Percentiles rank a stretch among this genome's conserved stretches.
phyloP scores from a whole-genome alignment of 2,888 invertebrate species.

The Andricus curvator region DNA sequence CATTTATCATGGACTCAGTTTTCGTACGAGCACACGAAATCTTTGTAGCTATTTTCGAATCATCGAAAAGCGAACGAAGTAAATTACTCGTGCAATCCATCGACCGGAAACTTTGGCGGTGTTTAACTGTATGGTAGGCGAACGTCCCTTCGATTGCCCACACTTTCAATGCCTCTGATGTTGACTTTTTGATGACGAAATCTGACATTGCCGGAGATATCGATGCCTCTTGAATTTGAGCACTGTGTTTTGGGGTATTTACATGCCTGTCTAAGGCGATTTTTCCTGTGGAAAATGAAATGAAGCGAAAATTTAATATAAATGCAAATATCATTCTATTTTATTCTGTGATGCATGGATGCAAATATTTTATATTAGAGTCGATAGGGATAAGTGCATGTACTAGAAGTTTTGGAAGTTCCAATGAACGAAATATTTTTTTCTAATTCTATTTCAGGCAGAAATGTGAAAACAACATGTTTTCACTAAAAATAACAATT shows the following conservation, averaged over 20 bases:
- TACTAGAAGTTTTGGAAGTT: too few relatives aligned
- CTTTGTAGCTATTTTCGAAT: slow-evolving; percentile 56
- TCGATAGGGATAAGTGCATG: rapidly evolving
- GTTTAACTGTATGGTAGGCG: neutral
- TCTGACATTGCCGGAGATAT: neutral
- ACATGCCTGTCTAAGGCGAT: neutral
- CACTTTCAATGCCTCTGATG: neutral
- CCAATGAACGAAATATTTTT: too few relatives aligned
- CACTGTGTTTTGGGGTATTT: neutral
- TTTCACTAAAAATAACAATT: too few relatives aligned
- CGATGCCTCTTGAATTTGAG: neutral
- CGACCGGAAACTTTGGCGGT: neutral
- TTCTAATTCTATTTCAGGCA: too few relatives aligned
- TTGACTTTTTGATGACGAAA: neutral
- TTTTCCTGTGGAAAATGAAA: neutral
- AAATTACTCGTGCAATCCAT: neutral
- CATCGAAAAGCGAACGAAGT: neutral
- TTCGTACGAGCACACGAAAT: slow-evolving; percentile 57
- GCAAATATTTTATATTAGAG: neutral
- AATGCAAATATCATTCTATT: neutral
- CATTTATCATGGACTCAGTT: slow-evolving; percentile 55
- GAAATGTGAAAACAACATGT: too few relatives aligned
- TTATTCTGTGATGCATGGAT: neutral
- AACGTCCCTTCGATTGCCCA: neutral
- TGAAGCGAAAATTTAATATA: neutral